Percentiles rank a stretch among this genome's conserved stretches.
Conservation (phyloP, 2,888 invertebrate species). For the Marronus borbonicus region DNA sequence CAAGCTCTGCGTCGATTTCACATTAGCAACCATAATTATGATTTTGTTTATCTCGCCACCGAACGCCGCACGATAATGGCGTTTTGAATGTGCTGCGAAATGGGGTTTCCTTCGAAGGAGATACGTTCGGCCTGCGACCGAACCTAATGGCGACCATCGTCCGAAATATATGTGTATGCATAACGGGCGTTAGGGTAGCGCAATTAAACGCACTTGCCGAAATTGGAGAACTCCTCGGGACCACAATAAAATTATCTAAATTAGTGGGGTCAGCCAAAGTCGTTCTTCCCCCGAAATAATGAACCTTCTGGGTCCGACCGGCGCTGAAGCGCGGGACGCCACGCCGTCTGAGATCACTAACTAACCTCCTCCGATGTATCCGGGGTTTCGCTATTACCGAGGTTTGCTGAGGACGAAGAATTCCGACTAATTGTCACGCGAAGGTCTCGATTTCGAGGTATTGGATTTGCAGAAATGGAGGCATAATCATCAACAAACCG, state of each 20-base stretch:
- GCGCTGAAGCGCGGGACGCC: not conserved
- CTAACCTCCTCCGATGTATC: not conserved
- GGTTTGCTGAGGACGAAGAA: not conserved
- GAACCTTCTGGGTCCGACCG: constrained; percentile 17
- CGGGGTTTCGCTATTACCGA: not conserved
- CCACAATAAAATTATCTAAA: constrained; percentile 41
- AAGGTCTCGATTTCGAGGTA: not conserved
- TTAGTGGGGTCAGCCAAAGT: constrained; percentile 34
- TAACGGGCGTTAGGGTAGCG: constrained; percentile 22
- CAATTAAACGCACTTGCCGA: constrained; percentile 36
- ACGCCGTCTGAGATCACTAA: constrained; percentile 16
- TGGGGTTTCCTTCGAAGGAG: not conserved
- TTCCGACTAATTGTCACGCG: not conserved
- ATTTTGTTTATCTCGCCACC: constrained; percentile 20
- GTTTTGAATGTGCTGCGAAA: constrained; percentile 9
- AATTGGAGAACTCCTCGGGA: constrained; percentile 23
- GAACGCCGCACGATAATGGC: not conserved
- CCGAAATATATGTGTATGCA: constrained; percentile 17
- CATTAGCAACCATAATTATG: constrained; percentile 10
- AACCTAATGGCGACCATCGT: not conserved
- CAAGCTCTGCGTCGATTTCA: not conserved
- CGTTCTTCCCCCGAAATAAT: constrained; percentile 24
- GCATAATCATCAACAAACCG: too few relatives aligned
- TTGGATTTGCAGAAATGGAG: too few relatives aligned
- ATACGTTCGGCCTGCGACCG: not conserved